Percentiles rank a stretch among this genome's conserved stretches.
These are phyloP conservation scores for Sceloporus undulatus DNA, from an alignment of 2,113 vertebrate genomes.

Conservation along the genomic window DNA sequence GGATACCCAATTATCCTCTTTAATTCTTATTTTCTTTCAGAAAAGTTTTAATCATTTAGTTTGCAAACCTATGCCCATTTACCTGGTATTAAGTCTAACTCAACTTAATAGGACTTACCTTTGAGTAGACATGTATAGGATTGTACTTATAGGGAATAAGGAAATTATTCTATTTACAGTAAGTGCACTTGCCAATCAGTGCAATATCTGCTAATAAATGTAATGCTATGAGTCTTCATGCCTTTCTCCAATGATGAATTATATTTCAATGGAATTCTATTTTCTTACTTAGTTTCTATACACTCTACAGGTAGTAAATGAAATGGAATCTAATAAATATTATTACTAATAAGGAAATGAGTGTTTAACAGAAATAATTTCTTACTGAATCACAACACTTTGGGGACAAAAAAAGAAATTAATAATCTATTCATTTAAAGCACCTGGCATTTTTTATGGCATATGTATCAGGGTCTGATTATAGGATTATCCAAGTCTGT, in stretches of 20 bases:
- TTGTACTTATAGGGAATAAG: constrained; percentile 3
- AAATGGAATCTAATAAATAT: constrained; percentile 20
- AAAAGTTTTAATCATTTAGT: constrained; percentile 45
- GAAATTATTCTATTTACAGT: neutral
- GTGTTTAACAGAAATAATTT: constrained; percentile 52
- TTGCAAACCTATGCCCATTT: neutral
- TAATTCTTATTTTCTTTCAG: neutral
- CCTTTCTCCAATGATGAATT: constrained; percentile 35
- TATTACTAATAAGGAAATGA: constrained; percentile 42
- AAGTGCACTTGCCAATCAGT: constrained; percentile 22
- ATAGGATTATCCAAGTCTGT: constrained; percentile 64
- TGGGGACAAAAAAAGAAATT: constrained; percentile 45
- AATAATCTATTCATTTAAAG: constrained; percentile 67
- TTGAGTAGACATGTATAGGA: neutral
- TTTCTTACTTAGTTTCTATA: constrained; percentile 39
- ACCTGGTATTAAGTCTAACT: neutral
- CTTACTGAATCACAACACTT: constrained; percentile 10
- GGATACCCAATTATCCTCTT: constrained; percentile 25
- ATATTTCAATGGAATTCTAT: constrained; percentile 52
- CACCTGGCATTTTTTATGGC: constrained; percentile 59
- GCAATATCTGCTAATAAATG: constrained; percentile 37
- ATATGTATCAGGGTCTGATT: constrained; percentile 67
- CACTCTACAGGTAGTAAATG: constrained; percentile 44
- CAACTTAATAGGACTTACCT: neutral
- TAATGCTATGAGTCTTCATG: constrained; percentile 31